Evolutionary conservation across 2,888 invertebrate species (phyloP).

Genomic region (Diaphora mendica): DNA sequence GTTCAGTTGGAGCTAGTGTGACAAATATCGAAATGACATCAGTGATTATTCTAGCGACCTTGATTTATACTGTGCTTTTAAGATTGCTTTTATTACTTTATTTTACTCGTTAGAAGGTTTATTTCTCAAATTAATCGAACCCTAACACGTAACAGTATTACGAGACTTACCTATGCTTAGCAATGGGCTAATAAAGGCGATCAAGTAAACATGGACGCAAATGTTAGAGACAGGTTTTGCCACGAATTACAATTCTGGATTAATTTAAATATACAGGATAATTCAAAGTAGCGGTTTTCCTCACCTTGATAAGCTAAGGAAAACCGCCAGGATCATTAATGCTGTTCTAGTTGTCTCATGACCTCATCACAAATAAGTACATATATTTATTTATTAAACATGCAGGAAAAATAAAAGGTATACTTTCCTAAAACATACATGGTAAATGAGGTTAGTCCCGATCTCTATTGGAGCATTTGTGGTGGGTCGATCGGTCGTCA

Average conservation of each 20-base stretch:
- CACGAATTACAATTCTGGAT: background rate
- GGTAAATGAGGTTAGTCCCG: background rate
- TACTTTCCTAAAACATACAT: background rate
- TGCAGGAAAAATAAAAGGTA: background rate
- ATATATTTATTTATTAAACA: background rate
- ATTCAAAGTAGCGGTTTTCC: background rate
- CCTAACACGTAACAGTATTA: too few relatives aligned
- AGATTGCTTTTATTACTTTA: too few relatives aligned
- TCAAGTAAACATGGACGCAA: too few relatives aligned
- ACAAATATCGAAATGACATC: too few relatives aligned
- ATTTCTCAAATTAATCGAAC: too few relatives aligned
- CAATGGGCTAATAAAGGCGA: too few relatives aligned
- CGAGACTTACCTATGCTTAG: too few relatives aligned
- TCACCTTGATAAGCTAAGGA: background rate
- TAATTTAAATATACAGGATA: background rate
- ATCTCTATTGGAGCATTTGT: background rate
- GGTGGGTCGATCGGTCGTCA: background rate
- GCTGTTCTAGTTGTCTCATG: background rate
- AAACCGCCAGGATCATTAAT: background rate
- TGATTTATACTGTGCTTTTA: too few relatives aligned
- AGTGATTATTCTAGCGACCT: too few relatives aligned
- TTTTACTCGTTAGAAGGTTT: too few relatives aligned
- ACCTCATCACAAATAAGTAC: background rate
- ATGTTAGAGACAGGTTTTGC: background rate
- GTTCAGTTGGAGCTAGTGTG: too few relatives aligned